phyloP scores from a whole-genome alignment of 2,888 invertebrate genomes.

The Coleophora flavipennella region DNA sequence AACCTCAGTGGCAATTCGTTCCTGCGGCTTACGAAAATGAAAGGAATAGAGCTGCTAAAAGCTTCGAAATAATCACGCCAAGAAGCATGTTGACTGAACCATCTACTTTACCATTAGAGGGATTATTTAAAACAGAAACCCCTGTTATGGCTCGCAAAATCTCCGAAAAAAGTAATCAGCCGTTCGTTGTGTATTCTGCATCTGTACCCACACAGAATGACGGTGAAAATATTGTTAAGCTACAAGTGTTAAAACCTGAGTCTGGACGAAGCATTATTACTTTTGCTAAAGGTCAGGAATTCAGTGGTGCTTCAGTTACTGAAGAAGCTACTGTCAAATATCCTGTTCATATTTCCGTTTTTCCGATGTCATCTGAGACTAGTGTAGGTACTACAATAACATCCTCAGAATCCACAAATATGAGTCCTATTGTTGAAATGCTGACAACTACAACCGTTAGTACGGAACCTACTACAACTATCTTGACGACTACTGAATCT shows the following conservation, averaged over 20 bases:
- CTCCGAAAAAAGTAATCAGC: slow-evolving; percentile 34
- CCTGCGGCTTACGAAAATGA: slow-evolving; percentile 67
- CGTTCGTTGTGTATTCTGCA: slow-evolving; percentile 63
- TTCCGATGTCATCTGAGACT: slow-evolving; percentile 23
- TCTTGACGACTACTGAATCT: slow-evolving; percentile 19
- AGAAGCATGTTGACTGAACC: slow-evolving; percentile 62
- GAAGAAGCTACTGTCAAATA: slow-evolving; percentile 35
- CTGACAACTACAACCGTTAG: slow-evolving; percentile 25
- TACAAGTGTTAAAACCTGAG: slow-evolving; percentile 44
- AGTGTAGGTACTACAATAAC: slow-evolving; percentile 14
- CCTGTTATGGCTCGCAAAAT: slow-evolving; percentile 42
- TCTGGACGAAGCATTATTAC: slow-evolving; percentile 45
- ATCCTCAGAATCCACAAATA: slow-evolving; percentile 18
- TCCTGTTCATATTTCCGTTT: slow-evolving; percentile 38
- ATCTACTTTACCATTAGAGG: slow-evolving; percentile 79
- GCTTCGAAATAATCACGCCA: slow-evolving; percentile 52
- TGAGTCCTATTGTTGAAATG: slow-evolving; percentile 29
- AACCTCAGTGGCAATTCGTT: slow-evolving; percentile 53
- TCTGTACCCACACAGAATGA: slow-evolving; percentile 42
- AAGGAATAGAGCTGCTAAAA: slow-evolving; percentile 37
- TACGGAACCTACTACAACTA: slow-evolving; percentile 18
- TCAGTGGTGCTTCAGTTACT: slow-evolving; percentile 36
- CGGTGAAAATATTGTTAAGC: slow-evolving; percentile 41
- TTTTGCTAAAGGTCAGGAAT: slow-evolving; percentile 55
- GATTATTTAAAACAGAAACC: slow-evolving; percentile 74